Conservation (phyloP, 2,113 vertebrate species). For the Varanus komodoensis region DNA sequence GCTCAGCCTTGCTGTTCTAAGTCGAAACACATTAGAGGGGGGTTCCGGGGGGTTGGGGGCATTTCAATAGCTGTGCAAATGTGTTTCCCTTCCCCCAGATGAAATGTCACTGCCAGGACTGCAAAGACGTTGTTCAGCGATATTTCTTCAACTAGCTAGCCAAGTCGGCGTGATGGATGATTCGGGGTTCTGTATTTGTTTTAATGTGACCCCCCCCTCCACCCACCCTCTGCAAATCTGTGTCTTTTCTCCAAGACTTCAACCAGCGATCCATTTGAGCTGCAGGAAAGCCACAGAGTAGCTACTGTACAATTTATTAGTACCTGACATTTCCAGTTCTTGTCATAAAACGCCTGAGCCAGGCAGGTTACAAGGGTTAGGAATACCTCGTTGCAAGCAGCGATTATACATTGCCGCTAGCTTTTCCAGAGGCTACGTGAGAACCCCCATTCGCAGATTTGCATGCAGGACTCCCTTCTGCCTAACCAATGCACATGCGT, state of each 20-base stretch:
- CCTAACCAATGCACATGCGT: too few relatives aligned
- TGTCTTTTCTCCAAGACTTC: constrained; percentile 1
- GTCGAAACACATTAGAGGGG: constrained; percentile 46
- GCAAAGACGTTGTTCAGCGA: constrained; percentile 5
- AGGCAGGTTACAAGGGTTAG: neutral
- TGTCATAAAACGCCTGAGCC: too few relatives aligned
- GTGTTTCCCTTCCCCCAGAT: neutral
- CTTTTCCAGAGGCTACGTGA: too few relatives aligned
- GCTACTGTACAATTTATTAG: neutral
- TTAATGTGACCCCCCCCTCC: neutral
- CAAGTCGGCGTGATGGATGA: constrained; percentile 32
- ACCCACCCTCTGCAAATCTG: too few relatives aligned
- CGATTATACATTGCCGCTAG: neutral
- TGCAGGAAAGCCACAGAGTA: neutral
- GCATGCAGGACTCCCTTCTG: too few relatives aligned
- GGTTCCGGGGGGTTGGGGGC: neutral
- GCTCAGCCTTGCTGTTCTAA: constrained; percentile 1
- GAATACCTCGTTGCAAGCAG: neutral
- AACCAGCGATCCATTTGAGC: neutral
- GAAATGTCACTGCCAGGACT: constrained; percentile 34
- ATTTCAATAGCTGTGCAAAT: neutral
- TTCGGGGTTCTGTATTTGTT: constrained; percentile 23
- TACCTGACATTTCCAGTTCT: neutral
- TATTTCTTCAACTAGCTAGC: constrained; percentile 43
- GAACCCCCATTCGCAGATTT: too few relatives aligned